A percentile compares a stretch with the other conserved stretches of the same genome.
Conservation (phyloP, 2,113 vertebrate species). For the Muntiacus reevesi region DNA sequence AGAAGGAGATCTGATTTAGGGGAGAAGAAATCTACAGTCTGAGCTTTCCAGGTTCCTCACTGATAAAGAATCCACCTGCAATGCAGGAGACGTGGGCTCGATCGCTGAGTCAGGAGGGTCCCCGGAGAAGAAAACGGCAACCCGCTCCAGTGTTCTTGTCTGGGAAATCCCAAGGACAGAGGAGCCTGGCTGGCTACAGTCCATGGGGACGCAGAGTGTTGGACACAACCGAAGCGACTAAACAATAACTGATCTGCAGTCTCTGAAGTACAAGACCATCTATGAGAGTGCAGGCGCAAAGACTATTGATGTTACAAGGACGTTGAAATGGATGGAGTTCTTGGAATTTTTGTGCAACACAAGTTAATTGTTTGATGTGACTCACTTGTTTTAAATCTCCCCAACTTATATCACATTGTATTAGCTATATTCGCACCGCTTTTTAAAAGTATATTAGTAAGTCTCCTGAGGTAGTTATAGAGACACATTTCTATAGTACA, state of each 20-base stretch:
- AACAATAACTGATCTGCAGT: background rate
- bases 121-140: background rate
- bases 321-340: accelerated
- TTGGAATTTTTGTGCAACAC: background rate
- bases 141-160: background rate
- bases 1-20: background rate
- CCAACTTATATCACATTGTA: background rate
- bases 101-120: background rate
- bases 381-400: background rate
- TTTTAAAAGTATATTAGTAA: background rate
- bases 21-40: too few species aligned
- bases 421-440: background rate
- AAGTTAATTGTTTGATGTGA: background rate
- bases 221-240: background rate
- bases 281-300: background rate
- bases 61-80: background rate
- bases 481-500: background rate
- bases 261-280: background rate
- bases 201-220: accelerated
- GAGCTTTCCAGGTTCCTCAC: background rate
- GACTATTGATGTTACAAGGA: accelerated
- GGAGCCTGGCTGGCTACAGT: background rate
- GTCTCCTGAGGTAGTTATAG: background rate
- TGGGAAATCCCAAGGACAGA: background rate
- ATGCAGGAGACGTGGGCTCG: background rate